Conservation (phyloP, 2,797 vertebrate genomes). For the Erethizon dorsatum region DNA sequence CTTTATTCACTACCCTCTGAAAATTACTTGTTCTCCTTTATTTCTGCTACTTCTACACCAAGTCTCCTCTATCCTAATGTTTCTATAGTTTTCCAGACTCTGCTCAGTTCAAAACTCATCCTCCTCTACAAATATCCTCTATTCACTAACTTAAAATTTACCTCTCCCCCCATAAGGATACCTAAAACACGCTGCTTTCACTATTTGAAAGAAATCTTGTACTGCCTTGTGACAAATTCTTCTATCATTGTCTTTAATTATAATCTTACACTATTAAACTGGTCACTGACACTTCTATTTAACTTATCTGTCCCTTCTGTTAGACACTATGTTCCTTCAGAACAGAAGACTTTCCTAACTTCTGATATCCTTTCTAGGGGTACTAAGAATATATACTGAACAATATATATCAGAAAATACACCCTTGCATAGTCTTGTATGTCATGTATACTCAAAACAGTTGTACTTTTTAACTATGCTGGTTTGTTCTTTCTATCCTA, state of each 20-base stretch:
- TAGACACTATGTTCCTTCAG: constrained; percentile 42
- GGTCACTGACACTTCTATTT: constrained; percentile 14
- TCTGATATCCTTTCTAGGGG: neutral
- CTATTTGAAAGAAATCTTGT: constrained; percentile 52
- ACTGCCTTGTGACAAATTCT: constrained; percentile 39
- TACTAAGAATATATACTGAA: constrained; percentile 31
- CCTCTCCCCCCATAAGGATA: constrained; percentile 37
- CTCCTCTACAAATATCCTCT: constrained; percentile 50
- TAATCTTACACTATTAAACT: constrained; percentile 43
- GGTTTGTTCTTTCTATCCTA: constrained; percentile 54
- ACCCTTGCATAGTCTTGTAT: neutral
- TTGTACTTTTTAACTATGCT: constrained; percentile 42
- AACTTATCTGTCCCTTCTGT: constrained; percentile 41
- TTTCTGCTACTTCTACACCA: constrained; percentile 48
- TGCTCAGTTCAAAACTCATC: constrained; percentile 69
- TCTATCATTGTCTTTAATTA: constrained; percentile 12
- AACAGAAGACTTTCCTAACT: constrained; percentile 23
- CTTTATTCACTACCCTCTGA: constrained; percentile 57
- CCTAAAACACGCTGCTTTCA: constrained; percentile 13
- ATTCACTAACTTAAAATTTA: constrained; percentile 64
- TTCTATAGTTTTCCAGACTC: constrained; percentile 31
- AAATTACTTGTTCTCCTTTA: constrained; percentile 34
- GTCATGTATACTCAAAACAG: constrained; percentile 33
- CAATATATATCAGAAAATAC: constrained; percentile 41
- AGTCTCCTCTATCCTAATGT: constrained; percentile 13